A percentile compares a stretch with the other conserved stretches of the same genome.
phyloP scores from a whole-genome alignment of 2,797 vertebrate genomes.

The Novumbra hubbsi region DNA sequence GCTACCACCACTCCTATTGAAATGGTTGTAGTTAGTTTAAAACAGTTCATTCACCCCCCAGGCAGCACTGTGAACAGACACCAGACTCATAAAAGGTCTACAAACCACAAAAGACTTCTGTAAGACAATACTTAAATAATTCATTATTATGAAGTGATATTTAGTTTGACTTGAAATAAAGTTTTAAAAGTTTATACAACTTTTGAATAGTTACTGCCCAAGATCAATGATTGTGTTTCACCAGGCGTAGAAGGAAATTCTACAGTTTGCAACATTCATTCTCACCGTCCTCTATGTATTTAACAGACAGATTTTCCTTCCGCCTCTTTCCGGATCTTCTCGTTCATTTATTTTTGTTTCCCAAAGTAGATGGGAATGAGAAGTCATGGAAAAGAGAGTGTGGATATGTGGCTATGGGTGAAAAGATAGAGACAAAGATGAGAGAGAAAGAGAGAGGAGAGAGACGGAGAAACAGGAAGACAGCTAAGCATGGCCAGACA shows the following conservation, averaged over 20 bases:
- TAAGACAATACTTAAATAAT: not conserved
- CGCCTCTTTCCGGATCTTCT: constrained; percentile 7
- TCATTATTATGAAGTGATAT: not conserved
- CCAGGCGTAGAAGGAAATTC: not conserved
- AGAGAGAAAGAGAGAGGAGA: constrained; percentile 41
- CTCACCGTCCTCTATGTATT: not conserved
- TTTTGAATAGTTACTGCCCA: too few species aligned
- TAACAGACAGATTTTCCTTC: constrained; percentile 12
- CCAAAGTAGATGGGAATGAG: constrained; percentile 50
- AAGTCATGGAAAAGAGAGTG: constrained; percentile 71
- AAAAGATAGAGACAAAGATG: constrained; percentile 32
- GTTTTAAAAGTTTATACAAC: not conserved
- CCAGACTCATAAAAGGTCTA: not conserved
- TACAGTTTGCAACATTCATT: not conserved
- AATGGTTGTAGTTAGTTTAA: not conserved
- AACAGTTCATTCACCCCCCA: not conserved
- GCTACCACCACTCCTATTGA: not conserved
- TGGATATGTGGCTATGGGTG: constrained; percentile 56
- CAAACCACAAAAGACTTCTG: not conserved
- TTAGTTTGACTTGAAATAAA: constrained; percentile 28
- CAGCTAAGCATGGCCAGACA: constrained; percentile 33
- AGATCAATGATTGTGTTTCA: too few species aligned
- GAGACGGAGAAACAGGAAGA: constrained; percentile 29
- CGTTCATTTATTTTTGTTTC: too few species aligned
- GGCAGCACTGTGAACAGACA: not conserved